Conservation (phyloP, 2,797 vertebrate genomes). For the Eremophila alpestris region DNA sequence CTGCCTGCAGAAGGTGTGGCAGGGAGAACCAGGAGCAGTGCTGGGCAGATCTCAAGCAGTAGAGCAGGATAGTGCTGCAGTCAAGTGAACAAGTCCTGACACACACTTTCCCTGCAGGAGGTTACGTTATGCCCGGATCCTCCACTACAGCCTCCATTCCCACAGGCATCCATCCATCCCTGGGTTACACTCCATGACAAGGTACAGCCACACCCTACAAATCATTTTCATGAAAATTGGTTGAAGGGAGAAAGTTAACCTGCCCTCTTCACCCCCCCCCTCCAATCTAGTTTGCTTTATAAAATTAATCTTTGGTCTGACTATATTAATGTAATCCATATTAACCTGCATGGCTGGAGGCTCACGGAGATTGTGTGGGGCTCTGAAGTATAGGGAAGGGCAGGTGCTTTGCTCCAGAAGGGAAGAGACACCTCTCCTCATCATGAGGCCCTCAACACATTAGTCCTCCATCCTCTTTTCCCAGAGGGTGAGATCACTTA, state of each 20-base stretch:
- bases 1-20: slow-evolving; percentile 24
- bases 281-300: background rate
- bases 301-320: background rate
- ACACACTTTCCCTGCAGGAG: slow-evolving; percentile 15
- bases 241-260: background rate
- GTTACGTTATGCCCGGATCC: background rate
- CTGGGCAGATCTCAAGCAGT: slow-evolving; percentile 4
- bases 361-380: background rate
- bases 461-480: background rate
- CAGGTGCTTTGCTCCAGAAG: background rate
- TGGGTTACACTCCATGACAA: background rate
- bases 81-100: slow-evolving; percentile 57
- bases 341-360: background rate
- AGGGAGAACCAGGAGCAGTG: background rate
- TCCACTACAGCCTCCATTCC: background rate
- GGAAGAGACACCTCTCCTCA: background rate
- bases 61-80: background rate
- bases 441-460: background rate
- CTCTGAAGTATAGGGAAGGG: background rate
- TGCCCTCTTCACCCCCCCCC: background rate
- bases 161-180: background rate
- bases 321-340: background rate
- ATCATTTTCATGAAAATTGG: slow-evolving; percentile 9
- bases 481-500: background rate
- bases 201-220: slow-evolving; percentile 13